Base-by-base conservation (phyloP, 2,113 vertebrate genomes). In the Cynoglossus semilaevis region DNA sequence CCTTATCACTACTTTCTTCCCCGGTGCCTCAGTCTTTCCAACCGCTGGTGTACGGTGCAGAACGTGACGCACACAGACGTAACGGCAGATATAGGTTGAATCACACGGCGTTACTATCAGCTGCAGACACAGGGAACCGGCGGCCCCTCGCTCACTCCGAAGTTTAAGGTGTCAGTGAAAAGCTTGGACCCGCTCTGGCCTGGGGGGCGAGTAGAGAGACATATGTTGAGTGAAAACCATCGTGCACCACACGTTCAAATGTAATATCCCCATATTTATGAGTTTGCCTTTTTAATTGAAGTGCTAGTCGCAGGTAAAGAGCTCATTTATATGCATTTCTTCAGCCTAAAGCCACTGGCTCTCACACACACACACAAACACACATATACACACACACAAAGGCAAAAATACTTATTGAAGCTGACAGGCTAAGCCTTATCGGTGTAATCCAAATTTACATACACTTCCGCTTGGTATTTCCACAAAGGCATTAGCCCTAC, bases 361-460 rank as follows among this genome's bases (percentile, higher is more conserved):
- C 13, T 58, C 51, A 53, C 65, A 45, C 43, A 40, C 15, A 13
- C 29, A 60, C 16, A 65, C 37, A 53, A 51, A 67, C 44, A n/a
- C n/a, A n/a, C n/a, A n/a, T n/a, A n/a, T n/a, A 52, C 51, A 9
- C 51, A 47, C 68, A 67, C 85, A 81, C 80, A 84, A 81, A 70
- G 60, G 81, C 56, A 80, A 86, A 83, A 83, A 83, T 86, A 63
- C 76, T 67, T 82, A 87, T 85, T 87, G 75, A 75, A 67, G 74
- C 68, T 79, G 87, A 80, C 72, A 58, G 78, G 62, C 22, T 29
- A 13, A 74, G 70, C 74, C 79, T 86, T 82, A 87, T 87, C 84
- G 49, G 63, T 79, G 78, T 90, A 86, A 88, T 90, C 84, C 86
- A 81, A 65, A 91, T 90, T 90, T 89, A 87, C 88, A 90, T 87